Base-by-base conservation (phyloP, 2,113 vertebrate genomes). In the Nicator chloris region DNA sequence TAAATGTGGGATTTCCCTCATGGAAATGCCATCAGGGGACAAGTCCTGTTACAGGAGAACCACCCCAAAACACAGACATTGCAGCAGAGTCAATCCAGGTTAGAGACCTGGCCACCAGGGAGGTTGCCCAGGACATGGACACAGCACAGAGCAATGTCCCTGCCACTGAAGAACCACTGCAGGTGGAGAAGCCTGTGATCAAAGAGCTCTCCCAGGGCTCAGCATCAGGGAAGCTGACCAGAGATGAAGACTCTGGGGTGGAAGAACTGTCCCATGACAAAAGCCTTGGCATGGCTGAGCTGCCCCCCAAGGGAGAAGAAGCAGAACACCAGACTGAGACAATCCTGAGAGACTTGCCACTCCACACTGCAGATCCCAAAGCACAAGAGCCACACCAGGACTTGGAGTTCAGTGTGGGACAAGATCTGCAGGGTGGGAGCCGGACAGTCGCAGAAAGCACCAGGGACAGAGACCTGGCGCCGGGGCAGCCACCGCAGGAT, bases 401-500 rank as follows among this genome's bases (percentile, higher is more conserved):
- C 42, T 47, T 8, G 3, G 76, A 92, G 33, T 47, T 70, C 37
- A 31, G 7, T 33, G 35, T 28, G 56, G 68, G 23, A 50, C 92
- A 66, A 59, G 59, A 61, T 73, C 63, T 70, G 16, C 82, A 66
- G 68, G 65, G 60, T 37, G 30, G 72, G 35, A 85, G 92, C 82
- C 19, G 23, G 68, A 50, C n/a, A 23, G 60, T 8, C 26, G 10
- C 22, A 84, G 77, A 68, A 68, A 26, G 20, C 8, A 4, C 26
- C 37, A 30, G 24, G 37, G 40, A 78, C 50, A 54, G 49, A 28
- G 86, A 77, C 17, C 40, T 77, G 56, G 40, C n/a, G 33, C 61
- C 0, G 0, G n/a, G 23, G 13, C 83, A 92, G 80, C 51, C 77
- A 30, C 33, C 0, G 0, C 72, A 64, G 76, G 73, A 26, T 33